phyloP scores from a whole-genome alignment of 1,140 invertebrate species.

The Drosophila athabasca region DNA sequence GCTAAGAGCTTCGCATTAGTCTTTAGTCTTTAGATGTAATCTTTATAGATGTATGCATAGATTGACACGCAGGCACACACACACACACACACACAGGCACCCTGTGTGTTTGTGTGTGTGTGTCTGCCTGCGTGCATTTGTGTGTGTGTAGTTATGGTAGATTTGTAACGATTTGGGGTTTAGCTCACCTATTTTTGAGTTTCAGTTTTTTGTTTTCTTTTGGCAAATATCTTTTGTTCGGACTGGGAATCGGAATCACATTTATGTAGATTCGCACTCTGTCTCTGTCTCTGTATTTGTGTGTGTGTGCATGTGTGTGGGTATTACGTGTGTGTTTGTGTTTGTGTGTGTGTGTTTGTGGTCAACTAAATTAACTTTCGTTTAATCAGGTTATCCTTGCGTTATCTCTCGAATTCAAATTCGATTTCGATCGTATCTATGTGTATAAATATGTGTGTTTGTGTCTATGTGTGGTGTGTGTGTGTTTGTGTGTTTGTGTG shows the following conservation, averaged over 20 bases:
- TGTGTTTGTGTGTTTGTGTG: slow-evolving; percentile 39
- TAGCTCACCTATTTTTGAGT: slow-evolving; percentile 82
- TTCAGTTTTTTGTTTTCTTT: slow-evolving; percentile 56
- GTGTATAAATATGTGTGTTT: slow-evolving; percentile 39
- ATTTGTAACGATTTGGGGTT: slow-evolving; percentile 83
- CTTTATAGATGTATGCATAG: slow-evolving; percentile 51
- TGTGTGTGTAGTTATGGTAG: slow-evolving; percentile 58
- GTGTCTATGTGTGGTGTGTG: slow-evolving; percentile 38
- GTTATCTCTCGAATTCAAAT: slow-evolving; percentile 53
- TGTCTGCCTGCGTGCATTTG: slow-evolving; percentile 9
- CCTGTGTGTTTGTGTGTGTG: slow-evolving; percentile 31
- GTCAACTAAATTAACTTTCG: slow-evolving; percentile 79
- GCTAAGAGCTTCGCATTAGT: slow-evolving; percentile 71
- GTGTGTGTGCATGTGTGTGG: slow-evolving; percentile 28
- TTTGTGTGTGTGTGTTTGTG: slow-evolving; percentile 46
- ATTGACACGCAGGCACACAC: slow-evolving; percentile 16
- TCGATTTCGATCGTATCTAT: slow-evolving; percentile 45
- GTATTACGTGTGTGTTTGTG: slow-evolving; percentile 31
- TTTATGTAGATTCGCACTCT: slow-evolving; percentile 27
- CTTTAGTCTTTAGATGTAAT: slow-evolving; percentile 62
- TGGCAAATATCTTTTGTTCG: slow-evolving; percentile 52
- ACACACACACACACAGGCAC: neutral
- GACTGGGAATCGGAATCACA: slow-evolving; percentile 25
- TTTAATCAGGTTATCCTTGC: slow-evolving; percentile 59
- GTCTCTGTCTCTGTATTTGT: slow-evolving; percentile 24